Percentiles rank a stretch among this genome's conserved stretches.
phyloP scores from a whole-genome alignment of 2,888 invertebrate genomes.

The Parnassius glacialis region DNA sequence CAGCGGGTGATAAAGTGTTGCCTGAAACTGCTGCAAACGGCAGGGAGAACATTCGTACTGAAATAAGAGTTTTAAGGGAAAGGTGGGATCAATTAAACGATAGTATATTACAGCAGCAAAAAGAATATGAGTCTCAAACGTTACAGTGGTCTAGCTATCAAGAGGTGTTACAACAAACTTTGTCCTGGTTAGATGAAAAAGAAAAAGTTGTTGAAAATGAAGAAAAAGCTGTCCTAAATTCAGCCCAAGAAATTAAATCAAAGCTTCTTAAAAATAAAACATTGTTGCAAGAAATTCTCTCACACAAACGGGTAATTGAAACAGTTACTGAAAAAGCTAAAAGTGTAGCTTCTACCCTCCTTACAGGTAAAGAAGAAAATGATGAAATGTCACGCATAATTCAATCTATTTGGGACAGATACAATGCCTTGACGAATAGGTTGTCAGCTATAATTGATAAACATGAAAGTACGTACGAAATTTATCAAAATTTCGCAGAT shows the following conservation, averaged over 20 bases:
- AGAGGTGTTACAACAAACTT: slow-evolving; percentile 90
- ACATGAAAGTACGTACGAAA: slow-evolving; percentile 88
- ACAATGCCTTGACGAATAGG: slow-evolving; percentile 85
- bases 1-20: slow-evolving; percentile 92
- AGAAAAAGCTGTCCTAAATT: slow-evolving; percentile 86
- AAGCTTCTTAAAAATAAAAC: slow-evolving; percentile 93
- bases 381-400: slow-evolving; percentile 86
- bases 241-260: slow-evolving; percentile 91
- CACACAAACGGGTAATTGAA: slow-evolving; percentile 95
- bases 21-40: slow-evolving; percentile 96
- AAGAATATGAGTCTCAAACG: slow-evolving; percentile 90
- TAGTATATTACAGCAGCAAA: slow-evolving; percentile 91
- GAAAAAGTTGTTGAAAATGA: slow-evolving; percentile 88
- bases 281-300: slow-evolving; percentile 92
- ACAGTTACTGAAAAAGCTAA: slow-evolving; percentile 94
- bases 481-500: slow-evolving; percentile 92
- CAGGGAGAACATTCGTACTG: slow-evolving; percentile 92
- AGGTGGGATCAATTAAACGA: slow-evolving; percentile 94
- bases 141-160: slow-evolving; percentile 92
- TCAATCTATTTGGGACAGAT: slow-evolving; percentile 87
- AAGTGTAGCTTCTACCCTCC: slow-evolving; percentile 81
- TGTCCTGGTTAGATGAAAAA: slow-evolving; percentile 92
- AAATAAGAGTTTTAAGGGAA: slow-evolving; percentile 89
- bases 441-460: slow-evolving; percentile 85
- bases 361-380: slow-evolving; percentile 77